Base-by-base conservation (phyloP, 2,113 vertebrate species). In the Tringa solitaria region DNA sequence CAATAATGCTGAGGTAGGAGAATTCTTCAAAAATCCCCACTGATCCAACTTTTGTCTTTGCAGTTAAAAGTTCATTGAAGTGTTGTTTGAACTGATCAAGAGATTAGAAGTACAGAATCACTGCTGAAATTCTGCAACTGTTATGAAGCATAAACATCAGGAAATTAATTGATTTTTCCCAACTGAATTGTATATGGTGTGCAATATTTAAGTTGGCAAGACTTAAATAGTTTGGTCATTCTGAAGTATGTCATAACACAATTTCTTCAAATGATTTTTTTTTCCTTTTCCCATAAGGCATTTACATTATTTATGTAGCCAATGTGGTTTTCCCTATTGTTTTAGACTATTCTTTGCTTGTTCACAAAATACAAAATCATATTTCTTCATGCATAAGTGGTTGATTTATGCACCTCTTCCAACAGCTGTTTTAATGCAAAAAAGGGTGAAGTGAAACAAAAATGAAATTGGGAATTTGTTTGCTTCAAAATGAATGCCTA, bases 391-490 rank as follows among this genome's bases (percentile, higher is more conserved):
- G 41, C 63, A 57, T 94, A 92, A 95, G 8, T 63, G 24, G 54
- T 70, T 96, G 88, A 97, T 64, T 97, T 95, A 95, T 89, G 33
- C 24, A 74, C 87, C 77, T 56, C 14, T 81, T 91, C 37, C 46
- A 89, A 94, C 63, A 14, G 80, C 74, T 97, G 35, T 51, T 94
- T 97, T 93, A 85, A 84, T 90, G 74, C 54, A 81, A 93, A 95
- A 95, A 93, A 83, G 54, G 45, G 35, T 91, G 74, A 96, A 92
- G 72, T 82, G 27, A 97, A 83, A 94, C 45, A 93, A 95, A 97
- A 76, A 81, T 74, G 3, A 96, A 95, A 78, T 56, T 57, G 48
- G 46, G 63, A 33, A 83, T 94, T 95, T 91, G 57, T 74, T 64
- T 89, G 43, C 54, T 65, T 92, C 81, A 94, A 60, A 94, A 94